A percentile compares a stretch with the other conserved stretches of the same genome.
Evolutionary conservation across 2,113 vertebrate species (phyloP).

Genomic region (Carassius gibelio): DNA sequence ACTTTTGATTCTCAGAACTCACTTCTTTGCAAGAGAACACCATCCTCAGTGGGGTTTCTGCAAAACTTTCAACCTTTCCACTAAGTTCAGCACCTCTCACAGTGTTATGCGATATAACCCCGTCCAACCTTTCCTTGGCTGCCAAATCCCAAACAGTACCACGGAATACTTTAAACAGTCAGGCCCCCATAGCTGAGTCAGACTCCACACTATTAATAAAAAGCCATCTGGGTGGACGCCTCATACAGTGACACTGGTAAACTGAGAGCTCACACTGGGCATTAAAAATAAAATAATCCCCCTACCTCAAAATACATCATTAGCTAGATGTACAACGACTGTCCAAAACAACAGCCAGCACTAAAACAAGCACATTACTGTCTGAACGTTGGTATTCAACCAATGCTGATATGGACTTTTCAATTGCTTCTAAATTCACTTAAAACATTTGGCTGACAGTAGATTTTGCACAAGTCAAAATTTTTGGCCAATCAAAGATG

Average conservation of each 20-base stretch:
- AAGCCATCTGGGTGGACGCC: slow-evolving; percentile 55
- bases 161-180: slow-evolving; percentile 50
- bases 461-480: not conserved
- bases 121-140: slow-evolving; percentile 19
- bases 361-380: not conserved
- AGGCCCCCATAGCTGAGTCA: slow-evolving; percentile 54
- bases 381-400: not conserved
- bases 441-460: not conserved
- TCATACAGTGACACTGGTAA: slow-evolving; percentile 55
- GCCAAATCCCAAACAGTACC: slow-evolving; percentile 33
- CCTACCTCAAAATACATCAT: slow-evolving; percentile 35
- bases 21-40: slow-evolving; percentile 19
- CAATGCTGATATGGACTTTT: not conserved
- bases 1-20: slow-evolving; percentile 9
- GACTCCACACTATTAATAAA: slow-evolving; percentile 62
- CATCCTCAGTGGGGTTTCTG: not conserved
- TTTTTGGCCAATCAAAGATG: not conserved
- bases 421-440: not conserved
- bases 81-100: slow-evolving; percentile 22
- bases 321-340: not conserved
- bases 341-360: slow-evolving; percentile 30
- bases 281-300: slow-evolving; percentile 46
- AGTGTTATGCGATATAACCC: slow-evolving; percentile 30
- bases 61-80: slow-evolving; percentile 38
- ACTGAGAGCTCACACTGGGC: slow-evolving; percentile 40